phyloP scores from a whole-genome alignment of 2,797 vertebrate genomes.

The Hemibagrus guttatus region DNA sequence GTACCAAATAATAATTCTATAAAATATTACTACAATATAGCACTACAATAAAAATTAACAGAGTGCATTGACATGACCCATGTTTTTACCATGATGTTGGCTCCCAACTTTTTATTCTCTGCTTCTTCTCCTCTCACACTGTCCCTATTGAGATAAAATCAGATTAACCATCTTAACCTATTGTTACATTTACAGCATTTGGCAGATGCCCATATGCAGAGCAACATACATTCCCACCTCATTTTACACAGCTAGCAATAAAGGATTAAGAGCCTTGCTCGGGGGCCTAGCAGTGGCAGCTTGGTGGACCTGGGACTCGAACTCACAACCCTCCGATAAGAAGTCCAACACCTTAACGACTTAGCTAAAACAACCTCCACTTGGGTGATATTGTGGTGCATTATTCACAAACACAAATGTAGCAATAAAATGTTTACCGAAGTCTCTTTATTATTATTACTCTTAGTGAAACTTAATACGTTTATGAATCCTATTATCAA shows the following conservation, averaged over 20 bases:
- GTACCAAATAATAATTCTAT: neutral
- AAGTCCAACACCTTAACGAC: no score
- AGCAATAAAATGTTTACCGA: neutral
- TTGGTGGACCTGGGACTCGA: no score
- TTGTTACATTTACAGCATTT: no score
- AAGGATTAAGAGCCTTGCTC: no score
- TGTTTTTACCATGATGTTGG: constrained; percentile 78
- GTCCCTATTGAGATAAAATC: constrained; percentile 75
- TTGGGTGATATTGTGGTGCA: neutral
- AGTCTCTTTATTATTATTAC: neutral
- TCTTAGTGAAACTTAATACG: no score
- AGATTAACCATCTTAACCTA: neutral
- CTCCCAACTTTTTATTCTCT: constrained; percentile 96
- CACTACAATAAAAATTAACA: neutral
- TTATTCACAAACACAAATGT: neutral
- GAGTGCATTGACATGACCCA: neutral
- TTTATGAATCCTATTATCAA: neutral
- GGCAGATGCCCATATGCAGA: no score
- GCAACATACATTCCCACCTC: no score
- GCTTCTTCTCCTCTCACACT: constrained; percentile 98
- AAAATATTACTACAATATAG: neutral
- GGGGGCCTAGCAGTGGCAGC: no score
- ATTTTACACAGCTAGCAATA: no score
- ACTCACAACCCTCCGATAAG: no score
- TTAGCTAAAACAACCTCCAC: no score